Conservation (phyloP, 2,113 vertebrate genomes). For the Hemibagrus wyckioides region DNA sequence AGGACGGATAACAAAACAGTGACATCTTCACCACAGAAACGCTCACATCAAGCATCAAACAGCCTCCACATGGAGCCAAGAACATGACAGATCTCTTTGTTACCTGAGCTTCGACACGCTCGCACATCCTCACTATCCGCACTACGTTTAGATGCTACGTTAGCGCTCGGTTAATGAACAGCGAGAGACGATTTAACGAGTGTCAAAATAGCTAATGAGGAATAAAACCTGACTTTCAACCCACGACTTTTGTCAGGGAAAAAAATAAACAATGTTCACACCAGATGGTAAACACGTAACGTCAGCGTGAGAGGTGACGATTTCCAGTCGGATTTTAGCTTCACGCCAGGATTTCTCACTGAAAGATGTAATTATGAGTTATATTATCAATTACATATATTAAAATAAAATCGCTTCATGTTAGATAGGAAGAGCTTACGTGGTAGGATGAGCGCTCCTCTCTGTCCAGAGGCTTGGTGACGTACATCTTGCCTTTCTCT, state of each 20-base stretch:
- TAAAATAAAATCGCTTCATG: not conserved
- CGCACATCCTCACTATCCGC: conserved; percentile 5
- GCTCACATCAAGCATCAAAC: conserved; percentile 33
- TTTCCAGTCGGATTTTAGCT: not conserved
- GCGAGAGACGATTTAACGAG: conserved; percentile 39
- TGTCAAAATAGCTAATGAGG: conserved; percentile 42
- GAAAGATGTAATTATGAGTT: not conserved
- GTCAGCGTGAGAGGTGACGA: not conserved
- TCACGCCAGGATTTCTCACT: not conserved
- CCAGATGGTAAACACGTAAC: not conserved
- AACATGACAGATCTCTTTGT: conserved; percentile 39
- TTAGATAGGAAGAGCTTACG: conserved; percentile 19
- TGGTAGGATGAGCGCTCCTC: conserved; percentile 45
- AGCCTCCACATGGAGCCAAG: not conserved
- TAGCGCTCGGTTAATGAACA: conserved; percentile 43
- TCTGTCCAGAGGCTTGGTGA: conserved; percentile 55
- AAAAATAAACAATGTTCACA: not conserved
- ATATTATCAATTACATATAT: too few species aligned
- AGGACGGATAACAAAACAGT: not conserved
- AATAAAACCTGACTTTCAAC: conserved; percentile 26
- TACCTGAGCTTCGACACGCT: conserved; percentile 31
- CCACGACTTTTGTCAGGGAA: conserved; percentile 3
- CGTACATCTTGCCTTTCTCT: conserved; percentile 38
- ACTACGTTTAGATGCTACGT: not conserved
- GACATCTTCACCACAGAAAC: not conserved